Conservation (phyloP, 2,797 vertebrate genomes). For the Emys orbicularis region DNA sequence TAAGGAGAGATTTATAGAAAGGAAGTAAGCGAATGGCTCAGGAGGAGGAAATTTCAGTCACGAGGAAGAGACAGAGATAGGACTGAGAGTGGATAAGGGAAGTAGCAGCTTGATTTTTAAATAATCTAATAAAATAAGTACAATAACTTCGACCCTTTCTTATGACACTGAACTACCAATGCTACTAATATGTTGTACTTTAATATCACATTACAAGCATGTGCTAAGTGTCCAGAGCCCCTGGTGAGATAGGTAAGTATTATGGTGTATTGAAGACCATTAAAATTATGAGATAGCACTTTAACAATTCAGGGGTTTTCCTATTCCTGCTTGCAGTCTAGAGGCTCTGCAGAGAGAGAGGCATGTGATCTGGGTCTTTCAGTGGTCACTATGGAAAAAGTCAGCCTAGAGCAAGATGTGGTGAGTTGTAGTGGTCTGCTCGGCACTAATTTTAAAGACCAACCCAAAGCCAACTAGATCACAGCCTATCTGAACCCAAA, state of each 20-base stretch:
- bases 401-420: neutral
- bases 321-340: neutral
- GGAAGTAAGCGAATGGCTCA: slow-evolving; percentile 8
- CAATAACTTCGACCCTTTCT: slow-evolving; percentile 16
- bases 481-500: neutral
- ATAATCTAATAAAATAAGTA: neutral
- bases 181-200: neutral
- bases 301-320: neutral
- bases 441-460: neutral
- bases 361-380: neutral
- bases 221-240: neutral
- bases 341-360: neutral
- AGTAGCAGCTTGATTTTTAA: slow-evolving; percentile 40
- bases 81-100: slow-evolving; percentile 8
- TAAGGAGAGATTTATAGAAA: slow-evolving; percentile 62
- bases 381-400: neutral
- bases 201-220: neutral
- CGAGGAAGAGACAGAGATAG: slow-evolving; percentile 40
- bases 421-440: neutral
- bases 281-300: neutral
- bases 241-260: neutral
- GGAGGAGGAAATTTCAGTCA: slow-evolving; percentile 3
- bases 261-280: neutral
- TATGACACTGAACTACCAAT: neutral
- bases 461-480: neutral